These are phyloP conservation scores for Lagenorhynchus albirostris DNA, from an alignment of 2,113 vertebrate genomes.

Conservation along the genomic window DNA sequence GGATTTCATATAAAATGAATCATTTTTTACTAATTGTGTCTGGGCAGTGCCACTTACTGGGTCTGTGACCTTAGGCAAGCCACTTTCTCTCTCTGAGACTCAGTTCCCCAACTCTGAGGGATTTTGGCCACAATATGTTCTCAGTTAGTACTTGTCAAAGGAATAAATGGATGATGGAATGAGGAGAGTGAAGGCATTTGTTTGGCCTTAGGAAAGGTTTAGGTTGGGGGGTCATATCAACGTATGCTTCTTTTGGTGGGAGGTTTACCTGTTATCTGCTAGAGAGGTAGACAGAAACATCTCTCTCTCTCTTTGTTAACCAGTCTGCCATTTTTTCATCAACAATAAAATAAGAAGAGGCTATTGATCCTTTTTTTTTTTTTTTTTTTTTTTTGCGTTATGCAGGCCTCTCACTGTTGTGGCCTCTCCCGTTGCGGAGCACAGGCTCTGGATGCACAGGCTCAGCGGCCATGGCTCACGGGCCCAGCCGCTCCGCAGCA, in stretches of 20 bases:
- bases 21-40: not conserved
- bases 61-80: not conserved
- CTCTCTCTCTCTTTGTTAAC: not conserved
- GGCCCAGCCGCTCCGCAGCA: too few relatives aligned
- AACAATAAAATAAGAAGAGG: not conserved
- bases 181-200: not conserved
- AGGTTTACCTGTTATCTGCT: not conserved
- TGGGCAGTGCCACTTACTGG: not conserved
- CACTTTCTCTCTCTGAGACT: not conserved
- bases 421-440: too few relatives aligned
- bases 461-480: too few relatives aligned
- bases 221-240: not conserved
- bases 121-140: not conserved
- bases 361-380: not conserved
- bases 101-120: not conserved
- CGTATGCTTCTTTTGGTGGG: not conserved
- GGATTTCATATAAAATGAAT: conserved; percentile 27
- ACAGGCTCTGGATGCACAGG: too few relatives aligned
- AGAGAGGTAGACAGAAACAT: not conserved
- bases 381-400: too few relatives aligned
- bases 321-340: not conserved
- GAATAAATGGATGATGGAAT: not conserved
- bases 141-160: not conserved
- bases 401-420: too few relatives aligned
- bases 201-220: not conserved